Evolutionary conservation across 2,888 invertebrate species (phyloP), one percentile per base, ranked within the genome.

Genomic region (Nomada hirtipes): DNA sequence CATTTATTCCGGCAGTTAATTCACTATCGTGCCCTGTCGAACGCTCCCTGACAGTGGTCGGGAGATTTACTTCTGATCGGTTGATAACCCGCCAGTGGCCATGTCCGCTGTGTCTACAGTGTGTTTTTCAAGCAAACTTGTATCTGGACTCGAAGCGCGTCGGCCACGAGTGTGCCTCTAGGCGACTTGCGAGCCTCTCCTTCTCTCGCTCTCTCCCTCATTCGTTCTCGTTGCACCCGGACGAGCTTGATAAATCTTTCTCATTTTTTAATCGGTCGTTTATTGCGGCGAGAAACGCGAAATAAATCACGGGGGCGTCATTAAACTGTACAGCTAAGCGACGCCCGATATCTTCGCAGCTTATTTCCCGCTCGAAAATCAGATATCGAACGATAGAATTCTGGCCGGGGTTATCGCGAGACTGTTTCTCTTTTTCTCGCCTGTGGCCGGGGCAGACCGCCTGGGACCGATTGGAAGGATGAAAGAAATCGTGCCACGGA

Each of bases 51-150:
- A 89, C 89, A 89, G 87, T 85, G 84, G 82, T 79, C 84, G 82
- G 73, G 84, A 88, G 85, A 86, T 89, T 88, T 89, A 87, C 88
- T 86, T 82, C 89, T 84, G 91, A 91, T 91, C 91, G 90, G 88
- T 84, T 86, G 91, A 91, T 91, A 91, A 91, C 88, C 84, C 84
- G 88, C 83, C 90, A 88, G 91, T 91, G 90, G 88, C 91, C 91
- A 87, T 91, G 90, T 91, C 91, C 74, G 88, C 86, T 83, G 83
- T 89, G 86, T 91, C 90, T 89, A 88, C 86, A 89, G 89, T 89
- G 84, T 88, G 88, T 88, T 88, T 88, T 89, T 89, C 87, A 85
- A 85, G 75, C 85, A 87, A 85, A 81, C 76, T 84, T 72, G 81
- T 73, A 79, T 84, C 84, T 80, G 75, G 69, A 42, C 67, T 73